phyloP scores from a whole-genome alignment of 2,113 vertebrate species.

The Cichladusa arquata region DNA sequence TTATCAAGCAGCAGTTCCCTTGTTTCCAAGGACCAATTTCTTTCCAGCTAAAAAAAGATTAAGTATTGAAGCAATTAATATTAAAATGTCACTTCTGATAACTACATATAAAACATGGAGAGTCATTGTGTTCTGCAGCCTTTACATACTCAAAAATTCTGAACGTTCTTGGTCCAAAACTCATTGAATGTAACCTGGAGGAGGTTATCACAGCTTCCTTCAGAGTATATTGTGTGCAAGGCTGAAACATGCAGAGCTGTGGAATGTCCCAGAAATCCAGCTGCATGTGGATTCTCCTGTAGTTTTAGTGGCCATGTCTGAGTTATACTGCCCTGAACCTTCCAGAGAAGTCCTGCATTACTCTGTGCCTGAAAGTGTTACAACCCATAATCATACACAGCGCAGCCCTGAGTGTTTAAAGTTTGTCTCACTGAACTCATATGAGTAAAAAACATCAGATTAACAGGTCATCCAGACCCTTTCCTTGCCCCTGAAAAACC shows the following conservation, averaged over 20 bases:
- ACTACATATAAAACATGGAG: background rate
- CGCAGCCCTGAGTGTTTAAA: rapidly evolving
- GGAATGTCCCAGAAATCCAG: background rate
- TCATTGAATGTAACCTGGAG: background rate
- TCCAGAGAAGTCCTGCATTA: background rate
- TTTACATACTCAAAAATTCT: background rate
- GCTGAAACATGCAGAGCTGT: background rate
- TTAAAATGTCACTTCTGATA: background rate
- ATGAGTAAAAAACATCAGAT: background rate
- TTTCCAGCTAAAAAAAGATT: background rate
- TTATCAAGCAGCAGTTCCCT: background rate
- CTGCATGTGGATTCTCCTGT: background rate
- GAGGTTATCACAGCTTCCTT: background rate
- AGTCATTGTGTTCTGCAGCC: background rate
- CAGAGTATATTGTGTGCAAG: background rate
- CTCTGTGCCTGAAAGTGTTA: background rate
- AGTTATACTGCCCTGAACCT: background rate
- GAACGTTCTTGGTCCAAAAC: background rate
- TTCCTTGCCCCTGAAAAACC: background rate
- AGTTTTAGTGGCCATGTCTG: background rate
- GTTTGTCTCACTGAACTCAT: background rate
- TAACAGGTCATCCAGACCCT: background rate
- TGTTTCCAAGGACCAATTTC: background rate
- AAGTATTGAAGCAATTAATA: background rate
- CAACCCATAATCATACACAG: too few species aligned